Conservation (phyloP, 2,888 invertebrate species). For the Sacculina carcini region DNA sequence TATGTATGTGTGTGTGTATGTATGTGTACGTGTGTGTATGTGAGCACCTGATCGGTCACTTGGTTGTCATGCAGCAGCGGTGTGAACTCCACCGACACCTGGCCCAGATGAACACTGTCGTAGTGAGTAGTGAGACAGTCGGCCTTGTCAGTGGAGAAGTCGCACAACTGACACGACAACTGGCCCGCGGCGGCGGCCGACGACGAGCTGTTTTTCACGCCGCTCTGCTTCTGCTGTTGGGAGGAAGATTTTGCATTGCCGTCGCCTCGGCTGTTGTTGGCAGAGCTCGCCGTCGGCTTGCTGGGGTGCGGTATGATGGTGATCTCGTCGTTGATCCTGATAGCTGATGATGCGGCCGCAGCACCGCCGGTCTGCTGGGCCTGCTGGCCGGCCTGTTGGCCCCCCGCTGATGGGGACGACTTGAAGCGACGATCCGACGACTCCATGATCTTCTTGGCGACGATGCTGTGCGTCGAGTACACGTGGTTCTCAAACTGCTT, state of each 20-base stretch:
- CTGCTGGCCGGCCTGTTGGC: not conserved
- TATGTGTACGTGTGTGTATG: no score
- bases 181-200: not conserved
- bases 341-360: slow-evolving; percentile 10
- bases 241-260: not conserved
- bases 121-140: not conserved
- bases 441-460: slow-evolving; percentile 32
- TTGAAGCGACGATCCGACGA: not conserved
- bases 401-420: not conserved
- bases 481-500: slow-evolving; percentile 83
- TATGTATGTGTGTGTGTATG: no score
- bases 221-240: no score
- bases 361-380: not conserved
- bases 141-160: no score
- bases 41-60: no score
- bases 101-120: not conserved
- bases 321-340: slow-evolving; percentile 14
- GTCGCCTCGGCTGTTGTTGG: not conserved
- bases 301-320: slow-evolving; percentile 14
- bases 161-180: not conserved
- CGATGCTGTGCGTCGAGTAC: slow-evolving; percentile 71
- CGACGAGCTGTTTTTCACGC: not conserved
- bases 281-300: not conserved
- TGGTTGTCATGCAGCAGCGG: not conserved
- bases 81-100: not conserved